Evolutionary conservation across 2,113 vertebrate species (phyloP), one percentile per base, ranked within the genome.

Genomic region (Sphaerodactylus townsendi): DNA sequence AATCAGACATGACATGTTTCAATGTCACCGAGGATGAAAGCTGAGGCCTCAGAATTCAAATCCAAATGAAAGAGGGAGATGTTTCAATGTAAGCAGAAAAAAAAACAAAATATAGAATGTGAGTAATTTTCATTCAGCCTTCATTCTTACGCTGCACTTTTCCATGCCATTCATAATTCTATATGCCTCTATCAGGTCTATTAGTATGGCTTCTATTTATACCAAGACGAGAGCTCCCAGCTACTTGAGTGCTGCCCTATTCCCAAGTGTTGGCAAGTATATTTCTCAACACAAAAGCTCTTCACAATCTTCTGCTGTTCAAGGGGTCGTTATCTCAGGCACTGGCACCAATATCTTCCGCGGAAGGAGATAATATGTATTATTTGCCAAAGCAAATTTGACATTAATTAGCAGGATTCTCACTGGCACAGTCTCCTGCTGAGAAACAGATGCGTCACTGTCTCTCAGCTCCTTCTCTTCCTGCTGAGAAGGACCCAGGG

Each of bases 321-420:
- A 69, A 87, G 84, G 65, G 0, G 0, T 84, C 0, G 0, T 1
- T 0, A 79, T 85, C 5, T 0, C 56, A 2, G 76, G 59, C 56
- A 48, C 82, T 88, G 92, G 83, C 93, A 92, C 83, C 86, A 74
- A 23, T 79, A 74, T 87, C 88, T 85, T 89, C 89, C 79, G 1
- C 84, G 41, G 77, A 90, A 92, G 19, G 19, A 90, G 86, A 88
- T 92, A 92, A 86, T 91, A 87, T 65, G 75, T 88, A 77, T 90
- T 91, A 92, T 93, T 92, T 93, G 92, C 92, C 88, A 86, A 89
- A 93, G 87, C 87, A 90, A 92, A 82, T 92, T 91, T 91, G 94
- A 95, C 92, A 83, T 93, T 94, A 94, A 94, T 94, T 93, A 95
- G 92, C 90, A 91, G 89, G 87, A 86, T 91, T 82, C 79, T 88